These are phyloP conservation scores for Triops cancriformis DNA, from an alignment of 1,140 invertebrate species.

Conservation along the genomic window DNA sequence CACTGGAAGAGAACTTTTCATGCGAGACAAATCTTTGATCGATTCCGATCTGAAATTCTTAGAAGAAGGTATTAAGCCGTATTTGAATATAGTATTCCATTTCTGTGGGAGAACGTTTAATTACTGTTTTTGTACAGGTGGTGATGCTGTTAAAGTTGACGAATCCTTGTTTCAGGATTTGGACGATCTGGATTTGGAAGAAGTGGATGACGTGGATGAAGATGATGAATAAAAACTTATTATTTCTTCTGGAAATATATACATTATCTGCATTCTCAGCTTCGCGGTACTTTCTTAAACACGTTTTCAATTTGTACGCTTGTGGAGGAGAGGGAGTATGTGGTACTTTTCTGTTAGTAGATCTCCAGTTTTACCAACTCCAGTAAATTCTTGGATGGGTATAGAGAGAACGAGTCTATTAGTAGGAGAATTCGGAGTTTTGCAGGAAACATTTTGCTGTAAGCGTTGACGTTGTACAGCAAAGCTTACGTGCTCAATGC, in stretches of 20 bases:
- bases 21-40: constrained; percentile 80
- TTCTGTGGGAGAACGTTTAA: background rate
- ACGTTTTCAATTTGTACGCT: too few relatives aligned
- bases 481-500: too few relatives aligned
- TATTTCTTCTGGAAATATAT: background rate
- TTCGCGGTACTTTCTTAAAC: too few relatives aligned
- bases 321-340: too few relatives aligned
- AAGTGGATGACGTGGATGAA: constrained; percentile 45
- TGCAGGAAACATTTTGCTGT: too few relatives aligned
- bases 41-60: constrained; percentile 93
- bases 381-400: too few relatives aligned
- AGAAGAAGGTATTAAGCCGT: constrained; percentile 61
- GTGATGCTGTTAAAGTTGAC: constrained; percentile 78
- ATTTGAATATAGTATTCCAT: background rate
- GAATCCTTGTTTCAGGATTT: constrained; percentile 89
- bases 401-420: too few relatives aligned
- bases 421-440: too few relatives aligned
- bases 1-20: constrained; percentile 82
- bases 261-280: background rate
- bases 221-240: constrained; percentile 24
- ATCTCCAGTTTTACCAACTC: too few relatives aligned
- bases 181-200: constrained; percentile 76
- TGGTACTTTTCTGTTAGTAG: too few relatives aligned
- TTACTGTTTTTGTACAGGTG: constrained; percentile 47
- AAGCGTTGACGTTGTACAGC: too few relatives aligned